Evolutionary conservation across 92 coral and sea anemone species (phyloP), one percentile per base, ranked within the genome.

Genomic region (Desmophyllum pertusum): DNA sequence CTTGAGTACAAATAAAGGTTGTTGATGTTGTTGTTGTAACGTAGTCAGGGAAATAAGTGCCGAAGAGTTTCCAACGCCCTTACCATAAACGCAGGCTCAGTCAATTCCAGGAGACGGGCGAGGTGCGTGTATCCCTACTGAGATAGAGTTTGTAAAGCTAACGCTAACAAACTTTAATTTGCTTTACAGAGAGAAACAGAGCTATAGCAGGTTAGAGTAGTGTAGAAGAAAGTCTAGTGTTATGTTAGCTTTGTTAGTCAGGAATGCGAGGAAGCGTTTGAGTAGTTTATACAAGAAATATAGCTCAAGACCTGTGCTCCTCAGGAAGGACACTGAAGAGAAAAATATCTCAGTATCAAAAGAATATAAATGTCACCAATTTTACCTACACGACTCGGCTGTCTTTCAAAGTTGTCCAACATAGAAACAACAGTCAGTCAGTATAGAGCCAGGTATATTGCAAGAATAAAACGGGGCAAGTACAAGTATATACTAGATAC

Each of bases 161-260:
- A 29, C 30, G 23, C 66, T n/a, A 51, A 51, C 30, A 36, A n/a
- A 17, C 21, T 65, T 19, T 66, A 31, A 35, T 55, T 67, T 80
- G 33, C 36, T 30, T 82, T 72, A 61, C 86, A 82, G 86, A 61
- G 5, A 82, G 79, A 59, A 82, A 70, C 86, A 82, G 41, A 43
- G 43, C 46, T 72, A 31, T 82, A 23, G 72, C 79, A 82, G 86
- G 86, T 82, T 38, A 82, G 86, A 72, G n/a, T 82, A 81, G 77
- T 31, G 40, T 72, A 70, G 35, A 71, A 14, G 57, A 31, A 55
- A 53, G 42, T 30, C 42, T 38, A 70, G 35, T 51, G 53, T 21
- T 8, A 36, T 27, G 2, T 65, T 42, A 45, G 36, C 17, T 27
- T 25, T 72, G 77, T 3, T n/a, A 30, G 77, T 4, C n/a, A 31